Conservation (phyloP, 2,888 invertebrate genomes). For the Andrena bicolor region DNA sequence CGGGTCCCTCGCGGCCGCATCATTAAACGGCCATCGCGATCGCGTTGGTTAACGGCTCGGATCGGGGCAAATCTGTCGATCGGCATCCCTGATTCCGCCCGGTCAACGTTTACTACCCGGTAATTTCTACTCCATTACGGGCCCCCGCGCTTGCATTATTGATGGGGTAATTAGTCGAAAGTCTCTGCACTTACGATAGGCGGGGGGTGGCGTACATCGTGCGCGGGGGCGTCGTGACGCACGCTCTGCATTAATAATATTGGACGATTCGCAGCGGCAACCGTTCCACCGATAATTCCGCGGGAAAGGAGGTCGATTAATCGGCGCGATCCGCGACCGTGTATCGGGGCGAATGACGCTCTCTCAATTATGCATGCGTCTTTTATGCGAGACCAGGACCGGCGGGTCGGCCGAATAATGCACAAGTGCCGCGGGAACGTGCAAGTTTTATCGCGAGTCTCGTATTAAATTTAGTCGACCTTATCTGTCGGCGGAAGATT, state of each 20-base stretch:
- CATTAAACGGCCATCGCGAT: conserved; percentile 64
- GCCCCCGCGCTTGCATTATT: conserved; percentile 65
- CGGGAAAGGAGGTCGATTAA: conserved; percentile 38
- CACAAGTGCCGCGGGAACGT: not conserved
- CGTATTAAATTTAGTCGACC: conserved; percentile 26
- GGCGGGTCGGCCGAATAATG: not conserved
- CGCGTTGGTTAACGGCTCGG: conserved; percentile 58
- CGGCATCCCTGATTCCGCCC: conserved; percentile 67
- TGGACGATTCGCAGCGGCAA: conserved; percentile 10
- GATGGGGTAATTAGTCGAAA: conserved; percentile 64
- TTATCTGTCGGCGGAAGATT: conserved; percentile 34
- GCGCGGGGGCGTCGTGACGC: conserved; percentile 34
- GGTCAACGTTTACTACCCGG: conserved; percentile 62
- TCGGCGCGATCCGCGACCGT: not conserved
- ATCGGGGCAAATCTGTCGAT: conserved; percentile 71
- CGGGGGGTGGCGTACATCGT: conserved; percentile 5
- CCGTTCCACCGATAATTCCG: conserved; percentile 25
- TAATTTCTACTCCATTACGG: conserved; percentile 76
- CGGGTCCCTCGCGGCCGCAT: not conserved
- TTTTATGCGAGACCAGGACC: not conserved
- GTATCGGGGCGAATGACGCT: not conserved
- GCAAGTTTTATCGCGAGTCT: conserved; percentile 8
- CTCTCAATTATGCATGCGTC: not conserved
- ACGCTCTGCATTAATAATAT: conserved; percentile 52
- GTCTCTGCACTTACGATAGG: conserved; percentile 45